Evolutionary conservation across 23 tunicate species (phyloP).

Genomic region (Phallusia fumigata): DNA sequence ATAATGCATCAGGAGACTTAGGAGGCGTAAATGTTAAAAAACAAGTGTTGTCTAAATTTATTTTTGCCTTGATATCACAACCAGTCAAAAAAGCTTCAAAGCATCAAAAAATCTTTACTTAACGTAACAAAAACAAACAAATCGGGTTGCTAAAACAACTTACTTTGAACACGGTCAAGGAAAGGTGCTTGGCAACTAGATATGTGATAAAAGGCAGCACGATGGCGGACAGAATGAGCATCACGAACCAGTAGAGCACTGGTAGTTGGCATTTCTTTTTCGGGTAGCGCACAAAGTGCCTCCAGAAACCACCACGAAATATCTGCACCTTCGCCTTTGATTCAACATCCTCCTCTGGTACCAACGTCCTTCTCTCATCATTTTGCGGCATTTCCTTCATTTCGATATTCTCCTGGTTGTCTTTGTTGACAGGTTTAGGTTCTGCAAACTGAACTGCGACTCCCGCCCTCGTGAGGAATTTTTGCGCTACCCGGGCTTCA

Average conservation of each 20-base stretch:
- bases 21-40: no score
- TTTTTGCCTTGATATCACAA: no score
- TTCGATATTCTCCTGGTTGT: background rate
- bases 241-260: conserved; percentile 63
- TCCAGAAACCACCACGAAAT: conserved; percentile 9
- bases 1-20: no score
- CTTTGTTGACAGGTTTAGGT: background rate
- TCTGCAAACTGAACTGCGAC: background rate
- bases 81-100: no score
- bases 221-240: conserved; percentile 23
- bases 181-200: conserved; percentile 36
- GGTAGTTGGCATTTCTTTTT: conserved; percentile 47
- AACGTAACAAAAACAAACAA: no score
- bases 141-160: no score
- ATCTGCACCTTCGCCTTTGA: background rate
- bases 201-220: conserved; percentile 37
- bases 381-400: background rate
- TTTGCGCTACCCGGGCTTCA: conserved; percentile 11
- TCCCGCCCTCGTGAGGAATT: background rate
- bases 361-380: background rate
- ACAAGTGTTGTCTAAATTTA: no score
- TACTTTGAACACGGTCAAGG: conserved; percentile 50
- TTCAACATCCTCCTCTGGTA: background rate
- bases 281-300: conserved; percentile 63
- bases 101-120: no score